Evolutionary conservation across 1,140 invertebrate species (phyloP).

Genomic region (Maniola jurtina): DNA sequence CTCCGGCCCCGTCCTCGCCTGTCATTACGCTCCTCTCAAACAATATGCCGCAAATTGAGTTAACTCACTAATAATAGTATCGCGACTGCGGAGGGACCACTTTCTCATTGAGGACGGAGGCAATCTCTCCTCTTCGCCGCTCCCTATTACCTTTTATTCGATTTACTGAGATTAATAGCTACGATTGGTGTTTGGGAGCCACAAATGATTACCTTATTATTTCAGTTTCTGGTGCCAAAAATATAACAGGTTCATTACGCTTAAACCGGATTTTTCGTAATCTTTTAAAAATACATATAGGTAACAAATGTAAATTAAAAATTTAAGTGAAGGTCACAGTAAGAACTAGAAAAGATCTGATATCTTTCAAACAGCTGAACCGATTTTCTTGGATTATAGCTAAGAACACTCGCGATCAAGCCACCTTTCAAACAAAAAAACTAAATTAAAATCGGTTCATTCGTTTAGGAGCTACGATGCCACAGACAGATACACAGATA

Average conservation of each 20-base stretch:
- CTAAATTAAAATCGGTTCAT: too few species aligned
- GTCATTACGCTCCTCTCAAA: constrained; percentile 75
- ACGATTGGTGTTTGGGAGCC: constrained; percentile 50
- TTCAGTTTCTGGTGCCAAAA: not conserved
- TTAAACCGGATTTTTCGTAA: too few species aligned
- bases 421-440: too few species aligned
- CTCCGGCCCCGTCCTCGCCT: constrained; percentile 55
- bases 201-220: constrained; percentile 25
- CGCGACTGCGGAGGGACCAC: constrained; percentile 56
- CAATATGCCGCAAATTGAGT: constrained; percentile 78
- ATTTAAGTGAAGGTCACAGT: too few species aligned
- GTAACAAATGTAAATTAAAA: too few species aligned
- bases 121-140: constrained; percentile 57
- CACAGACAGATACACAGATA: too few species aligned
- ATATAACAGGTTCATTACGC: not conserved
- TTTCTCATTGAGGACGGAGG: constrained; percentile 57
- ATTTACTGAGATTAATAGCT: constrained; percentile 70
- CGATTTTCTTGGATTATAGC: too few species aligned
- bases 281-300: too few species aligned
- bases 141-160: constrained; percentile 70
- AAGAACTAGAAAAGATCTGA: too few species aligned
- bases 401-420: too few species aligned
- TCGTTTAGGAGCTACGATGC: too few species aligned
- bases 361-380: too few species aligned
- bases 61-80: constrained; percentile 77